Percentiles rank a stretch among this genome's conserved stretches.
Conservation (phyloP, 1,140 invertebrate genomes). For the Bombus sylvicola region DNA sequence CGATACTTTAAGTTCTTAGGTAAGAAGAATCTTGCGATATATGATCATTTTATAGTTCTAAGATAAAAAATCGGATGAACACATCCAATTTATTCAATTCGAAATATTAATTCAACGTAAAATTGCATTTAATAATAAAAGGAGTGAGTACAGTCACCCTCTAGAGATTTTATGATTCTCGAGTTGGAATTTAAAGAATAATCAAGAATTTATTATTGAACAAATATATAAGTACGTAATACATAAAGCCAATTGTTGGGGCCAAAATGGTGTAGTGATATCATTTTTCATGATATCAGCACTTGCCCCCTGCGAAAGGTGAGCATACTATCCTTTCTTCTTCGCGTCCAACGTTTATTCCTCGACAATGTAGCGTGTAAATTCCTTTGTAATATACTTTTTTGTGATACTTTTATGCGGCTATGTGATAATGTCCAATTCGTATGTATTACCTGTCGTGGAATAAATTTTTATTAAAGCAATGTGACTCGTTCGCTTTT, state of each 20-base stretch:
- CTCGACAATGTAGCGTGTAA: constrained; percentile 44
- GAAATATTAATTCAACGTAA: not conserved
- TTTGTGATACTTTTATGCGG: constrained; percentile 50
- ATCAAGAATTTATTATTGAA: not conserved
- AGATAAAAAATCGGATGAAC: not conserved
- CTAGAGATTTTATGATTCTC: not conserved
- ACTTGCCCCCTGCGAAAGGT: not conserved
- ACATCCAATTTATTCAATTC: not conserved
- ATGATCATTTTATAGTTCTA: constrained; percentile 35
- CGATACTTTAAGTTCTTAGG: constrained; percentile 40
- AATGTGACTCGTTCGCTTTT: not conserved
- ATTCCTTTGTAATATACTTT: constrained; percentile 57
- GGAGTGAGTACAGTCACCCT: not conserved
- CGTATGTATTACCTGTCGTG: constrained; percentile 47
- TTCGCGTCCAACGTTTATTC: constrained; percentile 3
- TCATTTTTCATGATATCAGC: constrained; percentile 1
- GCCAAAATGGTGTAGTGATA: constrained; percentile 6
- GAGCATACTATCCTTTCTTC: not conserved
- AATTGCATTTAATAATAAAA: not conserved
- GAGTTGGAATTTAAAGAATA: constrained; percentile 20
- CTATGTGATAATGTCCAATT: constrained; percentile 40
- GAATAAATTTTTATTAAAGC: constrained; percentile 57
- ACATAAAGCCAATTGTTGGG: constrained; percentile 5
- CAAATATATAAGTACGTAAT: constrained; percentile 6
- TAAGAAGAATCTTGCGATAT: constrained; percentile 33